Conservation (phyloP, 1,140 invertebrate genomes). For the Drosophila equinoxialis region DNA sequence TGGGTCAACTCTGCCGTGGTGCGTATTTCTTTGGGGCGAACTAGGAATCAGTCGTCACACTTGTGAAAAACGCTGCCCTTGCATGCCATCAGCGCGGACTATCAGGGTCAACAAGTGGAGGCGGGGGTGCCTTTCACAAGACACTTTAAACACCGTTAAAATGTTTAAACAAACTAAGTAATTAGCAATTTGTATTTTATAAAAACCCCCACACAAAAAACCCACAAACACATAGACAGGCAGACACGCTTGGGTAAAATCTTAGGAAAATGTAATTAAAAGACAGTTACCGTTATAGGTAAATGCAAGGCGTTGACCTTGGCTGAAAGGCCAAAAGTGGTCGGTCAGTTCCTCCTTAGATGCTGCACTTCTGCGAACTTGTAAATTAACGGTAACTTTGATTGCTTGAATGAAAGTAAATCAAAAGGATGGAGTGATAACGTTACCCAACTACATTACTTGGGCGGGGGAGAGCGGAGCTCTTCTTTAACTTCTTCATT, state of each 20-base stretch:
- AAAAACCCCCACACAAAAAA: background rate
- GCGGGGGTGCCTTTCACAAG: slow-evolving; percentile 60
- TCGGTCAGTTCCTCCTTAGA: slow-evolving; percentile 22
- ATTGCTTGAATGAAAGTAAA: slow-evolving; percentile 63
- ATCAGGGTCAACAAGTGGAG: slow-evolving; percentile 53
- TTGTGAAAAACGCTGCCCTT: slow-evolving; percentile 52
- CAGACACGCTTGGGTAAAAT: slow-evolving; percentile 68
- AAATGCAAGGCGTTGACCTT: slow-evolving; percentile 77
- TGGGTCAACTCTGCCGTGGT: slow-evolving; percentile 39
- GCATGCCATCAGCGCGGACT: slow-evolving; percentile 24
- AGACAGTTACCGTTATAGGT: slow-evolving; percentile 36
- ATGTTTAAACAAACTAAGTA: slow-evolving; percentile 53
- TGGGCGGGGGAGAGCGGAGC: background rate
- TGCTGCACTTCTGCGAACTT: slow-evolving; percentile 50
- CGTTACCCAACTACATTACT: slow-evolving; percentile 19
- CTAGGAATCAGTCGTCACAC: slow-evolving; percentile 51
- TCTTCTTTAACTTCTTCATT: slow-evolving; percentile 31
- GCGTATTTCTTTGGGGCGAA: background rate
- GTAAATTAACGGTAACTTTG: slow-evolving; percentile 46
- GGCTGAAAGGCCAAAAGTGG: slow-evolving; percentile 49
- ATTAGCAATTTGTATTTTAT: slow-evolving; percentile 73
- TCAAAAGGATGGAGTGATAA: slow-evolving; percentile 56
- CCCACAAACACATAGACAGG: slow-evolving; percentile 10
- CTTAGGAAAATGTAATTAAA: slow-evolving; percentile 53
- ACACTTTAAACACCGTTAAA: slow-evolving; percentile 27